Conservation (phyloP, 2,888 invertebrate genomes). For the Parnassius glacialis region DNA sequence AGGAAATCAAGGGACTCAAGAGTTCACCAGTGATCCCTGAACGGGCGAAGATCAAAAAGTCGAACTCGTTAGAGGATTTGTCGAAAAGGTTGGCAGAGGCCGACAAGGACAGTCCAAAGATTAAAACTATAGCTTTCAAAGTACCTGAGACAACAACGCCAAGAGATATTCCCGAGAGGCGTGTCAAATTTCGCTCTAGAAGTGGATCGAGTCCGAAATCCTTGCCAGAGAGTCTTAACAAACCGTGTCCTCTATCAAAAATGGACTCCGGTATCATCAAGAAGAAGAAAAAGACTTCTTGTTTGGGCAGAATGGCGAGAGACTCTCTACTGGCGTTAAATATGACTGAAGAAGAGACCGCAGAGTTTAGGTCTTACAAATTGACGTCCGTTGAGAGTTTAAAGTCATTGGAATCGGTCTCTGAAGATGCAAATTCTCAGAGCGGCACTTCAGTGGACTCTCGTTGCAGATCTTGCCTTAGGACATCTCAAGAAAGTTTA, state of each 20-base stretch:
- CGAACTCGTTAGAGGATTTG: conserved; percentile 66
- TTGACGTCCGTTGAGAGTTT: conserved; percentile 71
- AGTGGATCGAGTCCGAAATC: conserved; percentile 74
- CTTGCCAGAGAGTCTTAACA: conserved; percentile 68
- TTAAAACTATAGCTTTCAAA: conserved; percentile 66
- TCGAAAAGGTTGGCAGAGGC: conserved; percentile 41
- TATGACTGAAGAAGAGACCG: conserved; percentile 74
- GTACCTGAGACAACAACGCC: conserved; percentile 67
- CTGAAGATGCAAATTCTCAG: conserved; percentile 70
- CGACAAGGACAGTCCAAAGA: conserved; percentile 53
- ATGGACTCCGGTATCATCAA: conserved; percentile 55
- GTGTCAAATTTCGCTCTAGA: conserved; percentile 55
- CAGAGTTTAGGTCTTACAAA: conserved; percentile 69
- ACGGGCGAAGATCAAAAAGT: conserved; percentile 64
- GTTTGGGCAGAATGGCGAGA: conserved; percentile 70
- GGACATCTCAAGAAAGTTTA: conserved; percentile 71
- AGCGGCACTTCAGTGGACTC: conserved; percentile 71
- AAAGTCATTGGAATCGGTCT: conserved; percentile 69
- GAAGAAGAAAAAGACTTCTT: conserved; percentile 69
- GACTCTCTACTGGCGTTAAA: conserved; percentile 72
- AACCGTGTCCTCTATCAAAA: conserved; percentile 60
- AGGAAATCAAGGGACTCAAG: conserved; percentile 51
- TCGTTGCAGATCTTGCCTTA: conserved; percentile 60
- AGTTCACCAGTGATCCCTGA: conserved; percentile 65
- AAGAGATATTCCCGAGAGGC: conserved; percentile 65